Evolutionary conservation across 2,113 vertebrate species (phyloP).

Genomic region (Stercorarius parasiticus): DNA sequence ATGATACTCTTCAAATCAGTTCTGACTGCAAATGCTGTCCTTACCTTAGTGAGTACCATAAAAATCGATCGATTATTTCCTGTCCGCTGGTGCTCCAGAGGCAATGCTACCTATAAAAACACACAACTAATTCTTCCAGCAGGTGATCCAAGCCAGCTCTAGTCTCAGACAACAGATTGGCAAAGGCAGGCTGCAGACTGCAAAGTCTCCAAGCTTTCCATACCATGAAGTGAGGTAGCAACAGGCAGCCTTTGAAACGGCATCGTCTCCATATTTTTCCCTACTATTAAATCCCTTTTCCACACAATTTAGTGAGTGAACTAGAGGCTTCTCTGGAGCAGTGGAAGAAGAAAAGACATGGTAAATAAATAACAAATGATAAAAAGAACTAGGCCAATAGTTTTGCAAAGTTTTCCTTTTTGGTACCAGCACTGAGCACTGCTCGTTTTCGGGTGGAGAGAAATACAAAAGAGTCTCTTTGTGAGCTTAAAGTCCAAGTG

Average conservation of each 20-base stretch:
- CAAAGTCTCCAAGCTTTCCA: neutral
- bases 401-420: constrained; percentile 46
- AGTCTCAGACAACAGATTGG: neutral
- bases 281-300: neutral
- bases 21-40: neutral
- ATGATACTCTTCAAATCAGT: neutral
- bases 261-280: neutral
- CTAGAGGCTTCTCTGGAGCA: constrained; percentile 43
- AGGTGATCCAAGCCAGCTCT: neutral
- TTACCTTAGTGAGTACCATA: neutral
- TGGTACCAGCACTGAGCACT: constrained; percentile 56
- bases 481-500: constrained; percentile 82
- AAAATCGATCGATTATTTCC: neutral
- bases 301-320: neutral
- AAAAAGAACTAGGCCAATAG: constrained; percentile 23
- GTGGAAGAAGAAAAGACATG: neutral
- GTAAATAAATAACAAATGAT: neutral
- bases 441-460: neutral
- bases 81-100: neutral
- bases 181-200: neutral
- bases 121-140: neutral
- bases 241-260: neutral
- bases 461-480: constrained; percentile 51
- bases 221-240: constrained; percentile 28
- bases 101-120: neutral